Percentiles rank a stretch among this genome's conserved stretches.
Evolutionary conservation across 2,113 vertebrate species (phyloP).

Genomic region (Neogale vison): DNA sequence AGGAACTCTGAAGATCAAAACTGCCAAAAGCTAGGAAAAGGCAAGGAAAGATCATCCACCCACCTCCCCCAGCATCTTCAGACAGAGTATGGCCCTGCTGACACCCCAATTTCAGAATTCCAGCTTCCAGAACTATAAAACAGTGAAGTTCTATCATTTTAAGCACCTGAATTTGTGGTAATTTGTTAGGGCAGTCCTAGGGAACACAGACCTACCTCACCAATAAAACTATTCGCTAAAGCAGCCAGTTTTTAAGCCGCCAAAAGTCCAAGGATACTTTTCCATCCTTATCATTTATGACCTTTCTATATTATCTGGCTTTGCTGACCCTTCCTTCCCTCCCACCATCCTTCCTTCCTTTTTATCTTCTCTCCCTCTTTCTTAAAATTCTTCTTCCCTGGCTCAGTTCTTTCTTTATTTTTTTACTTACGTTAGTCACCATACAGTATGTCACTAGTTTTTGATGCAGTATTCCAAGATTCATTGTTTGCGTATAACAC

Average conservation of each 20-base stretch:
- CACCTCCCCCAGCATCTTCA: neutral
- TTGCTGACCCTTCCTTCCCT: neutral
- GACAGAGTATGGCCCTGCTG: neutral
- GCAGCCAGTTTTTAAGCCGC: neutral
- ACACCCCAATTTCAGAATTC: neutral
- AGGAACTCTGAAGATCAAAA: neutral
- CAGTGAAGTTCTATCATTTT: neutral
- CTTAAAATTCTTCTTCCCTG: neutral
- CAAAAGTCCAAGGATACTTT: neutral
- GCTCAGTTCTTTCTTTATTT: no score
- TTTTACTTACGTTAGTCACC: no score
- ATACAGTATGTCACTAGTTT: no score
- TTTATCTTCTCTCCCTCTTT: neutral
- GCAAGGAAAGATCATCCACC: neutral
- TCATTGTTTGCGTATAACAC: no score
- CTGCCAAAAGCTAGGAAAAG: neutral
- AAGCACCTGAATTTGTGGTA: neutral
- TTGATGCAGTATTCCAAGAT: no score
- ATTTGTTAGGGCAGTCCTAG: neutral
- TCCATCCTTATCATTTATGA: neutral
- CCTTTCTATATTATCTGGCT: neutral
- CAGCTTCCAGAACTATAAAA: neutral
- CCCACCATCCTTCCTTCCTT: neutral
- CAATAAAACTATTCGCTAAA: neutral
- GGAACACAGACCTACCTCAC: neutral